These are phyloP conservation scores for Ctenosaura bakeri DNA, from an alignment of 2,797 vertebrate genomes.

Conservation along the genomic window DNA sequence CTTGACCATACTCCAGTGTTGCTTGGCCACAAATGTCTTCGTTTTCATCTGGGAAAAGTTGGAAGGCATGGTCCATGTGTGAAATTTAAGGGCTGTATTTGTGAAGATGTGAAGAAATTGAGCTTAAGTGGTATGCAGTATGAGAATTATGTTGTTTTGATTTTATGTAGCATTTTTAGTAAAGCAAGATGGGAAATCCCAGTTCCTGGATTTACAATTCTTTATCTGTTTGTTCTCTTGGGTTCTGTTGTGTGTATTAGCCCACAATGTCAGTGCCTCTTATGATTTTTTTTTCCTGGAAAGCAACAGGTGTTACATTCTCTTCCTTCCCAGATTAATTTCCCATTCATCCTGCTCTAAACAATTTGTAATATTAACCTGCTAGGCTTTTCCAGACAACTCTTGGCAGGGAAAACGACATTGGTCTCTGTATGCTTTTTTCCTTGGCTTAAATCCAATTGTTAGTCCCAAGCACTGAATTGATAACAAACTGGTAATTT, in stretches of 20 bases:
- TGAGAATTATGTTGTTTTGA: not conserved
- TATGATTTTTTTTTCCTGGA: not conserved
- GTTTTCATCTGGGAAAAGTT: not conserved
- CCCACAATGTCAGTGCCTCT: not conserved
- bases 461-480: too few species aligned
- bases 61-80: not conserved
- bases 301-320: not conserved
- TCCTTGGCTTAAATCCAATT: not conserved
- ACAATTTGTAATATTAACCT: not conserved
- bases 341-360: not conserved
- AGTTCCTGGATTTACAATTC: too few species aligned
- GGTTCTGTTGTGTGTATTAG: not conserved
- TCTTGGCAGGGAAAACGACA: not conserved
- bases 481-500: too few species aligned
- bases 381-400: not conserved
- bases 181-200: not conserved
- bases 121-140: too few species aligned
- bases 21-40: not conserved
- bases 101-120: not conserved
- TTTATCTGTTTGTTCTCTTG: not conserved
- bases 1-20: too few species aligned
- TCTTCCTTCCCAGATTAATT: conserved; percentile 1
- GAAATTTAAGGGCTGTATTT: not conserved
- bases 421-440: not conserved
- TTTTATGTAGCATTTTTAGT: not conserved